Evolutionary conservation across 2,888 invertebrate genomes (phyloP).

Genomic region (Thera obeliscata): DNA sequence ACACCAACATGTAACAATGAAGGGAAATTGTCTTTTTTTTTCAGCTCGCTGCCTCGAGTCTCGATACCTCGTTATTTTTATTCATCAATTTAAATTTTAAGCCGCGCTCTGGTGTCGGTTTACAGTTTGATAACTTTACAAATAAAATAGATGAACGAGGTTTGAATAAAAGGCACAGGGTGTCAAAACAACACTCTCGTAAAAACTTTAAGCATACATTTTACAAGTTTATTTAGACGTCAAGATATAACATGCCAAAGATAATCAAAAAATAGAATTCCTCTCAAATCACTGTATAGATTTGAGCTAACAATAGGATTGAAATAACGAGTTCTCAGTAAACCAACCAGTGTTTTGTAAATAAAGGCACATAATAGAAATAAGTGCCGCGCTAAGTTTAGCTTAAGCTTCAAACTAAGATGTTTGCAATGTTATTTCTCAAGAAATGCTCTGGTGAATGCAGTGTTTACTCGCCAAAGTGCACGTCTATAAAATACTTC

Average conservation of each 20-base stretch:
- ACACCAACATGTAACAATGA: constrained; percentile 19
- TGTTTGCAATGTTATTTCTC: constrained; percentile 27
- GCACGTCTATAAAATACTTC: constrained; percentile 14
- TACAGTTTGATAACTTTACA: constrained; percentile 17
- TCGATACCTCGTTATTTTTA: constrained; percentile 35
- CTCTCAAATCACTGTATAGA: no score
- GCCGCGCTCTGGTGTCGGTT: constrained; percentile 15
- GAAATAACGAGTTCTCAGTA: no score
- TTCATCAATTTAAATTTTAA: constrained; percentile 32
- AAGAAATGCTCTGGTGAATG: constrained; percentile 18
- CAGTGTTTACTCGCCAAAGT: constrained; percentile 27
- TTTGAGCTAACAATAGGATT: no score
- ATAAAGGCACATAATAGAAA: no score
- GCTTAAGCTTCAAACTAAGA: constrained; percentile 24
- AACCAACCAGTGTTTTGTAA: not conserved
- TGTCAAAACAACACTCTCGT: not conserved
- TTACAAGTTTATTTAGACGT: no score
- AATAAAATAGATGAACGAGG: constrained; percentile 10
- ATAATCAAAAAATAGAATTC: no score
- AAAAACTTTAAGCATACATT: not conserved
- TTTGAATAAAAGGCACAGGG: not conserved
- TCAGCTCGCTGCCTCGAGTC: constrained; percentile 13
- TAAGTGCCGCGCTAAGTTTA: no score
- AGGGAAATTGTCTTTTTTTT: constrained; percentile 30
- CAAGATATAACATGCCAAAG: no score